Evolutionary conservation across 2,113 vertebrate genomes (phyloP).

Genomic region (Alligator mississippiensis): DNA sequence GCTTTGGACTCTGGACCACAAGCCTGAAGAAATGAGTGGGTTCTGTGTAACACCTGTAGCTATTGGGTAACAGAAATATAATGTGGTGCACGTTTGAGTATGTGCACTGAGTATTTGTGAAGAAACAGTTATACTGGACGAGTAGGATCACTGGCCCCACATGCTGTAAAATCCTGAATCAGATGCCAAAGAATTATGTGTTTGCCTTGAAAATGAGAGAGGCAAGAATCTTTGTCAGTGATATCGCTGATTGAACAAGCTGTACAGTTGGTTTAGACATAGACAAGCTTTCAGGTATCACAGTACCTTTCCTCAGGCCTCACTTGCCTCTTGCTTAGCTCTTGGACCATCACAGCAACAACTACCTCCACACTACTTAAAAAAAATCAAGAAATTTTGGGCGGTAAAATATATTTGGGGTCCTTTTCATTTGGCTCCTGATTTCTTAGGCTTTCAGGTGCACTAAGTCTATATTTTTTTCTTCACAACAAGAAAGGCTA

Average conservation of each 20-base stretch:
- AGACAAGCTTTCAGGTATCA: no score
- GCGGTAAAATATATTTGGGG: not conserved
- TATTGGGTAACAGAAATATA: not conserved
- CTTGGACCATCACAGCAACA: no score
- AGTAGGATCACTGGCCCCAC: not conserved
- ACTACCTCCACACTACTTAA: no score
- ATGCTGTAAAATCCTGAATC: not conserved
- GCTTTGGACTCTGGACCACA: not conserved
- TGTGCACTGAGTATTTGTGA: not conserved
- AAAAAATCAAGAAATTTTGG: not conserved
- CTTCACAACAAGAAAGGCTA: not conserved
- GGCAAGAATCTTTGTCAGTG: no score
- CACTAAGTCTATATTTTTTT: not conserved
- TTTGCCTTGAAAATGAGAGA: not conserved
- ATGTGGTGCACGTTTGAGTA: no score
- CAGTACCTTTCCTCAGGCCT: no score
- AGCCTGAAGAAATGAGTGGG: not conserved
- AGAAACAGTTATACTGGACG: not conserved
- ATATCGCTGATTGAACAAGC: no score
- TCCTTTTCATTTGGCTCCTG: not conserved
- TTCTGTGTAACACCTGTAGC: not conserved
- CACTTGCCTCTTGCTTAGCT: no score
- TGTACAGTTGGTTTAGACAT: no score
- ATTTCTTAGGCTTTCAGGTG: not conserved
- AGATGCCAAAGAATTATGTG: not conserved